These are phyloP conservation scores for Cantharis flavilabris DNA, from an alignment of 2,888 invertebrate species.

Conservation along the genomic window DNA sequence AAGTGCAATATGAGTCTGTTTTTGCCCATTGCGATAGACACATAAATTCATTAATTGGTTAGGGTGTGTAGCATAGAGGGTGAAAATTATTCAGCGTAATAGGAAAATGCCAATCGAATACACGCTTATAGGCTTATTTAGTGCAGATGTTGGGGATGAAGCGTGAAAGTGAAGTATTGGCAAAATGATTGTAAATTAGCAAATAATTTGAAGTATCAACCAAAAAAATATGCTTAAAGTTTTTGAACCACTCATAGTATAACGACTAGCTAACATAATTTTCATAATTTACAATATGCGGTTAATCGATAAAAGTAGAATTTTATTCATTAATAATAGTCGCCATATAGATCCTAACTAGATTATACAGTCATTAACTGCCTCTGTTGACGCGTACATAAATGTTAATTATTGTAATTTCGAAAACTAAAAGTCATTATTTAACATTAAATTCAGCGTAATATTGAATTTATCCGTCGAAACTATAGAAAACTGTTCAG, in stretches of 20 bases:
- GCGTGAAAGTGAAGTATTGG: conserved; percentile 14
- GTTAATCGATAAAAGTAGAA: background rate
- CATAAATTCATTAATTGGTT: conserved; percentile 14
- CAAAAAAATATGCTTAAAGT: background rate
- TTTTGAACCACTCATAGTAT: background rate
- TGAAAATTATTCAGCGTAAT: conserved; percentile 22
- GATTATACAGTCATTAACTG: background rate
- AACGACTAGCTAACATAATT: background rate
- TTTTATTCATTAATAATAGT: background rate
- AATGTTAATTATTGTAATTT: background rate
- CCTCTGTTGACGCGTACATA: background rate
- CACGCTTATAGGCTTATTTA: conserved; percentile 18
- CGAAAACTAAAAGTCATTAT: background rate
- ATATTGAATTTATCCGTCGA: background rate
- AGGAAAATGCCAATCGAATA: conserved; percentile 24
- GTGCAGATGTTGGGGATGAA: conserved; percentile 8
- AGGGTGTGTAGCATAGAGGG: conserved; percentile 6
- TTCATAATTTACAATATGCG: background rate
- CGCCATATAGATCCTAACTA: background rate
- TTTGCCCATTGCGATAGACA: background rate
- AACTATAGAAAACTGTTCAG: background rate
- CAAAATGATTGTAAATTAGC: conserved; percentile 4
- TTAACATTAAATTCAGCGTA: background rate
- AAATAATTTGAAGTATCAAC: background rate
- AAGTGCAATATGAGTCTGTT: background rate